A percentile compares a stretch with the other conserved stretches of the same genome.
These are phyloP conservation scores for Drosophila biarmipes DNA, from an alignment of 1,140 invertebrate genomes.

Conservation along the genomic window DNA sequence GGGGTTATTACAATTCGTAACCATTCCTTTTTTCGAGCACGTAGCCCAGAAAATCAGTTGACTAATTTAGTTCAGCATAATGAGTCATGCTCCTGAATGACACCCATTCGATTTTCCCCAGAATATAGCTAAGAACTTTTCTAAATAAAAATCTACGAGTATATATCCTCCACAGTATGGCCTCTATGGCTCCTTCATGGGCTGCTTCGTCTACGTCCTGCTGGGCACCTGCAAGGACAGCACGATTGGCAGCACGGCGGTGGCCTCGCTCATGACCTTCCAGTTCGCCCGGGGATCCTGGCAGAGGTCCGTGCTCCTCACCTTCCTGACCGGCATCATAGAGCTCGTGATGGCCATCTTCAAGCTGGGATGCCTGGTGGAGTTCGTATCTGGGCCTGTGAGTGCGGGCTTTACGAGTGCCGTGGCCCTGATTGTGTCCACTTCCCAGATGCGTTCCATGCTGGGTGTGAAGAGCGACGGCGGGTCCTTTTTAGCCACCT, in stretches of 20 bases:
- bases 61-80: not conserved
- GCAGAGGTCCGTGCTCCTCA: conserved; percentile 92
- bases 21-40: not conserved
- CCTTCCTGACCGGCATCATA: conserved; percentile 92
- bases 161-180: conserved; percentile 87
- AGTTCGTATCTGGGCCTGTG: conserved; percentile 97
- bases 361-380: conserved; percentile 95
- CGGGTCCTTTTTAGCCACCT: conserved; percentile 90
- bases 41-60: not conserved
- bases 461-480: conserved; percentile 91
- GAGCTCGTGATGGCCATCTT: conserved; percentile 94
- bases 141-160: no score
- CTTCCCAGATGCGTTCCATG: conserved; percentile 94
- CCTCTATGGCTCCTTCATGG: conserved; percentile 95
- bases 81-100: no score
- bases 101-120: no score
- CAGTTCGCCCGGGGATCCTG: conserved; percentile 90
- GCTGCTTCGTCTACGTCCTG: conserved; percentile 95
- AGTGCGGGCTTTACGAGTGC: conserved; percentile 97
- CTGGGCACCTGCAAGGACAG: conserved; percentile 96
- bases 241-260: conserved; percentile 95
- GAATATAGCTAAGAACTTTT: no score
- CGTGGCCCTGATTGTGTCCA: conserved; percentile 95
- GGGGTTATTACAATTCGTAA: not conserved
- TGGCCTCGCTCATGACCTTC: conserved; percentile 93